Evolutionary conservation across 2,888 invertebrate genomes (phyloP).

Genomic region (Hofmannophila pseudospretella): DNA sequence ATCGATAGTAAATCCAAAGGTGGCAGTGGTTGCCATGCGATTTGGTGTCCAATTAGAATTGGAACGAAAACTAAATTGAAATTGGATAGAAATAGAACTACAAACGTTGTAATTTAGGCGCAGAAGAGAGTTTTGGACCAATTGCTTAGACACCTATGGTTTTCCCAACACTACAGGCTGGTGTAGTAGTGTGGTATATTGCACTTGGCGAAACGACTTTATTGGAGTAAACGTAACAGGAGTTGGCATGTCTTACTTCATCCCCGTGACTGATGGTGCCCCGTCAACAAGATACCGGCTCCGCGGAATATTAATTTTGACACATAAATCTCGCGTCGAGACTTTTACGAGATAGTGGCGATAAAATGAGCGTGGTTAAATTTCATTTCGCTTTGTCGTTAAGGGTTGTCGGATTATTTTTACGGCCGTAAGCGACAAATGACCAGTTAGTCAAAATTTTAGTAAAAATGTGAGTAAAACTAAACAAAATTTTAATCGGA

Average conservation of each 20-base stretch:
- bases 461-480: no score
- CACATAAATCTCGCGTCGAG: conserved; percentile 18
- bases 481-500: no score
- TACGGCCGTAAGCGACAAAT: no score
- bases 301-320: conserved; percentile 37
- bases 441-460: no score
- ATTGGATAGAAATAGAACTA: no score
- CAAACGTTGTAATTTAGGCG: no score
- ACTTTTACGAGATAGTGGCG: conserved; percentile 5
- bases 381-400: background rate
- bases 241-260: conserved; percentile 40
- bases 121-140: no score
- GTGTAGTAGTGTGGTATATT: conserved; percentile 30
- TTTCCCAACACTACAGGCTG: conserved; percentile 1
- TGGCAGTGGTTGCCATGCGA: no score
- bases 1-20: no score
- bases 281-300: conserved; percentile 28
- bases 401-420: background rate
- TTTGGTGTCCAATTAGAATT: no score
- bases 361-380: conserved; percentile 1
- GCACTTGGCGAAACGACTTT: conserved; percentile 19
- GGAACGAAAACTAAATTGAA: no score
- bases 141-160: no score
- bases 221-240: conserved; percentile 29
- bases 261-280: conserved; percentile 37